Evolutionary conservation across 2,113 vertebrate species (phyloP), one percentile per base, ranked within the genome.

Genomic region (Puntigrus tetrazona): DNA sequence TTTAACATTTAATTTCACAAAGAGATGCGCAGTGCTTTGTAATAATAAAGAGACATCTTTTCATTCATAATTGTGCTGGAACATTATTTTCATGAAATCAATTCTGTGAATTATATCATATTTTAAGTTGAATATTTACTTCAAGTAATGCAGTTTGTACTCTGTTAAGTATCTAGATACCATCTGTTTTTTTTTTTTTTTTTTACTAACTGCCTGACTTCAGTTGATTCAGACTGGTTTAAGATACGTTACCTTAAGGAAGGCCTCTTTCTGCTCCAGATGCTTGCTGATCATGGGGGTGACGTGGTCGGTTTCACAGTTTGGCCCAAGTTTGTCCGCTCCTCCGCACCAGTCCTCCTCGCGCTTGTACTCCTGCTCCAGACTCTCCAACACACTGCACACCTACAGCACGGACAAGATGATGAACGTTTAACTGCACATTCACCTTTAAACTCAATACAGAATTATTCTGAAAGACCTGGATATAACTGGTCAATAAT

Each of bases 321-420:
- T 99, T 83, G 98, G 98, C 73, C 98, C 98, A 82, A 99, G 94
- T 85, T 99, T 99, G 92, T 99, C 98, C 0, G 96, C 96, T 76
- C 98, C 98, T 0, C 98, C 98, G 59, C 98, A 99, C 98, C 98
- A 99, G 92, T 99, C 98, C 93, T 99, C 98, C 81, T 99, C 98
- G 77, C 98, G 90, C 88, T 99, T 99, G 73, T 99, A 99, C 87
- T 99, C 98, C 89, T 99, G 98, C 86, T 99, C 98, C 88, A 99
- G 93, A 91, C 98, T 99, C 91, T 99, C 98, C 69, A 99, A 90
- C 31, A 99, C 98, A 1, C 97, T 99, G 91, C 98, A 99, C 8
- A 99, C 98, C 98, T 99, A 86, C 0, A 16, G 25, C 16, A 34
- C 22, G 70, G 45, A 55, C 7, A 20, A 4, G 31, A 65, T 83